Percentiles rank a stretch among this genome's conserved stretches.
These are phyloP conservation scores for Zingel zingel DNA, from an alignment of 2,113 vertebrate species.

Conservation along the genomic window DNA sequence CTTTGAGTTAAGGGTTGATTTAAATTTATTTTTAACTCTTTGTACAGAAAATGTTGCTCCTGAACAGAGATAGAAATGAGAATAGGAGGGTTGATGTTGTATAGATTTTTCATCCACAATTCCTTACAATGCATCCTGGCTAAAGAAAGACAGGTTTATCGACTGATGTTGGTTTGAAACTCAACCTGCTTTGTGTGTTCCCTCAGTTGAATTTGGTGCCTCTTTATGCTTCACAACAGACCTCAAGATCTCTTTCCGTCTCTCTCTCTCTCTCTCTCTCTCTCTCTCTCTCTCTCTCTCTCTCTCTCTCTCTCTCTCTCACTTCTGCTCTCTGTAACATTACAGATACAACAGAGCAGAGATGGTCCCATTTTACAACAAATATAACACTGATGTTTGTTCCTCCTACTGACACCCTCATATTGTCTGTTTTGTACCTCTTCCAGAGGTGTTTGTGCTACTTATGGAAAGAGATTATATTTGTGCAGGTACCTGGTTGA, in stretches of 20 bases:
- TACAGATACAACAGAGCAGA: conserved; percentile 35
- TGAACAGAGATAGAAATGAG: conserved; percentile 18
- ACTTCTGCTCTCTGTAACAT: conserved; percentile 38
- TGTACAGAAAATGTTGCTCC: conserved; percentile 19
- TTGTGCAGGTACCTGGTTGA: conserved; percentile 63
- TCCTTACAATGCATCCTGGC: conserved; percentile 32
- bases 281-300: conserved; percentile 35
- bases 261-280: conserved; percentile 30
- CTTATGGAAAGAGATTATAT: conserved; percentile 53
- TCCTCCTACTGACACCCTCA: conserved; percentile 26
- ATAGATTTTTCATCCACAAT: conserved; percentile 20
- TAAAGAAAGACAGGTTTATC: conserved; percentile 29
- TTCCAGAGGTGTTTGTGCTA: conserved; percentile 55
- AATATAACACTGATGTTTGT: conserved; percentile 39
- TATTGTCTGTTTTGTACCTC: conserved; percentile 37
- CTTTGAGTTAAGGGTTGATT: conserved; percentile 25
- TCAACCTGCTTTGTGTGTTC: conserved; percentile 30
- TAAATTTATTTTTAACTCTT: conserved; percentile 14
- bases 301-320: conserved; percentile 34
- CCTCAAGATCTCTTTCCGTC: conserved; percentile 60
- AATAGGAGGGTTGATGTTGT: conserved; percentile 5
- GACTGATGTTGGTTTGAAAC: conserved; percentile 21
- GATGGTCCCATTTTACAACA: conserved; percentile 35
- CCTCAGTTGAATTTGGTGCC: conserved; percentile 65
- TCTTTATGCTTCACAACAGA: conserved; percentile 71